These are phyloP conservation scores for Lasioglossum marginatum DNA, from an alignment of 2,888 invertebrate genomes.

Conservation along the genomic window DNA sequence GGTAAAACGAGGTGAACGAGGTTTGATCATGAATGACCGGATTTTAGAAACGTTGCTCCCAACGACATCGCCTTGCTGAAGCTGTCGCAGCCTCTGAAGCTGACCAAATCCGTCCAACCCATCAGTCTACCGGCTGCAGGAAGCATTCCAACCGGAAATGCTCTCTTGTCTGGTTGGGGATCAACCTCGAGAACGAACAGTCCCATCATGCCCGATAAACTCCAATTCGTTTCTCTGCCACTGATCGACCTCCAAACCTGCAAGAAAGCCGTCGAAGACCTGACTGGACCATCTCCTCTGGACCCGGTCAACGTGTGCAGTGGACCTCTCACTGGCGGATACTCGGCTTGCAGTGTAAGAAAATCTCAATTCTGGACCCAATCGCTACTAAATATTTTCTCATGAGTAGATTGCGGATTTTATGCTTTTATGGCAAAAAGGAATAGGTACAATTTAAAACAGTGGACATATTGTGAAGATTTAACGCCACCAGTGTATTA, in stretches of 20 bases:
- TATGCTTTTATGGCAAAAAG: too few relatives aligned
- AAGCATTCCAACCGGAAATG: conserved; percentile 75
- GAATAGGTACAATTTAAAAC: too few relatives aligned
- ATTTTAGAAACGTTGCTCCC: conserved; percentile 73
- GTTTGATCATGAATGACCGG: neutral
- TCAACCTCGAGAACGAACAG: conserved; percentile 74
- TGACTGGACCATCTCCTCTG: conserved; percentile 64
- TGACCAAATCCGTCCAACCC: conserved; percentile 79
- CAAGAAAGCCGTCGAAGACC: conserved; percentile 62
- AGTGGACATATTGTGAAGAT: too few relatives aligned
- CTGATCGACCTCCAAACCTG: conserved; percentile 74
- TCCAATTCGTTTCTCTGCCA: conserved; percentile 78
- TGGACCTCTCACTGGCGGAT: conserved; percentile 82
- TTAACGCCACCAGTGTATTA: too few relatives aligned
- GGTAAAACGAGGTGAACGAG: neutral
- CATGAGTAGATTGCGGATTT: too few relatives aligned
- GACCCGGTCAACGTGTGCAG: conserved; percentile 84
- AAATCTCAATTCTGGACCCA: too few relatives aligned
- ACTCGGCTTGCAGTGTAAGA: conserved; percentile 84
- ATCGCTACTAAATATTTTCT: too few relatives aligned
- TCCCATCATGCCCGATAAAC: conserved; percentile 73
- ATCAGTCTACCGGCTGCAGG: conserved; percentile 80
- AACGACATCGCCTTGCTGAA: conserved; percentile 77
- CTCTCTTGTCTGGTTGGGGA: conserved; percentile 85
- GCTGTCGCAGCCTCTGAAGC: conserved; percentile 73